Percentiles rank a stretch among this genome's conserved stretches.
Conservation (phyloP, 2,113 vertebrate species). For the Terrapene triunguis region DNA sequence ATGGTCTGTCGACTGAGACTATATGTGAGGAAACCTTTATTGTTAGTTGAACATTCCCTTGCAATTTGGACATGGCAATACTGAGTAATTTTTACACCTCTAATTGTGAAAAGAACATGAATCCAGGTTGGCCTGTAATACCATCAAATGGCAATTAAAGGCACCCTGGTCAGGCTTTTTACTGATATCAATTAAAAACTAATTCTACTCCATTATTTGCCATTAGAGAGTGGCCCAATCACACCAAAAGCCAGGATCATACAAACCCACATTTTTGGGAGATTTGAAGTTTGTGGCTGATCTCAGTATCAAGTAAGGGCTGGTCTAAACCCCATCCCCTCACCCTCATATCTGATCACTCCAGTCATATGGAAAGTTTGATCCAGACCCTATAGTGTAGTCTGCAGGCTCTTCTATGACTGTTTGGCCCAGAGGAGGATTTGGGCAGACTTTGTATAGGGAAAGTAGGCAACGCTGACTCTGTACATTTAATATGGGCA, state of each 20-base stretch:
- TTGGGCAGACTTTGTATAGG: background rate
- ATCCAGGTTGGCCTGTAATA: background rate
- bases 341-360: background rate
- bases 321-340: background rate
- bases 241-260: background rate
- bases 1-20: conserved; percentile 69
- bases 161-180: background rate
- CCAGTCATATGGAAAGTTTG: background rate
- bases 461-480: background rate
- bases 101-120: conserved; percentile 59
- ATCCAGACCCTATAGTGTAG: background rate
- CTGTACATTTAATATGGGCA: background rate
- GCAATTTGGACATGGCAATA: conserved; percentile 22
- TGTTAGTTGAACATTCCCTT: conserved; percentile 52
- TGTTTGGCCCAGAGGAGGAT: background rate
- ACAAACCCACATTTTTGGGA: background rate
- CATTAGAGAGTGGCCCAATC: background rate
- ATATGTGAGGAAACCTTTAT: conserved; percentile 59
- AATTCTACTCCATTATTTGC: background rate
- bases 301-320: background rate
- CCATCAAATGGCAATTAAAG: conserved; percentile 16
- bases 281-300: background rate
- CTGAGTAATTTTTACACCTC: conserved; percentile 23
- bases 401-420: background rate
- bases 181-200: conserved; percentile 23